Evolutionary conservation across 2,888 invertebrate genomes (phyloP).

Genomic region (Synanthedon formicaeformis): DNA sequence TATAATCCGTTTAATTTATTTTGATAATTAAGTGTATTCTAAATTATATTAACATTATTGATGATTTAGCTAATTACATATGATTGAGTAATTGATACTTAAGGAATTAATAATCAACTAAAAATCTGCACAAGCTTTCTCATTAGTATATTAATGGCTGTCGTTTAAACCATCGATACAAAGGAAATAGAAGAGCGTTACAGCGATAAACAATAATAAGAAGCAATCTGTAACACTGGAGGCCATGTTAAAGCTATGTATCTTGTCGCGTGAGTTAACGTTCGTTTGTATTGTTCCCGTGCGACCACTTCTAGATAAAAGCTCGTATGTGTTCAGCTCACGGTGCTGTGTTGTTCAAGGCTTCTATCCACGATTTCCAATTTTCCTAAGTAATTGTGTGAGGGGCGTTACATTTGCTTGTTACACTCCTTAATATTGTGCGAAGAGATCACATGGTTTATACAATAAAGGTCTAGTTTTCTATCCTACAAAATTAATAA

Average conservation of each 20-base stretch:
- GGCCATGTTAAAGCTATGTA: slow-evolving; percentile 13
- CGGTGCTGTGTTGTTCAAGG: background rate
- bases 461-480: too few species aligned
- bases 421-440: background rate
- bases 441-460: too few species aligned
- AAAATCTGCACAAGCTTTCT: too few species aligned
- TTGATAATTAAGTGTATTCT: too few species aligned
- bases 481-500: too few species aligned
- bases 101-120: too few species aligned
- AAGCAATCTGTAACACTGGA: slow-evolving; percentile 27
- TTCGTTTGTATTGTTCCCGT: slow-evolving; percentile 34
- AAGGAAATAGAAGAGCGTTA: background rate
- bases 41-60: too few species aligned
- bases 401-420: background rate
- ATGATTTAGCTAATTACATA: too few species aligned
- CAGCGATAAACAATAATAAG: background rate
- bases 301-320: slow-evolving; percentile 41
- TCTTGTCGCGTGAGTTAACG: background rate
- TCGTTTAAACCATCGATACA: too few species aligned
- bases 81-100: too few species aligned
- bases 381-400: slow-evolving; percentile 4
- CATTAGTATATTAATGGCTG: too few species aligned
- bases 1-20: too few species aligned
- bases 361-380: slow-evolving; percentile 14
- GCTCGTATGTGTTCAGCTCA: slow-evolving; percentile 23